Conservation (phyloP, 1,140 invertebrate species). For the Cylas formicarius region DNA sequence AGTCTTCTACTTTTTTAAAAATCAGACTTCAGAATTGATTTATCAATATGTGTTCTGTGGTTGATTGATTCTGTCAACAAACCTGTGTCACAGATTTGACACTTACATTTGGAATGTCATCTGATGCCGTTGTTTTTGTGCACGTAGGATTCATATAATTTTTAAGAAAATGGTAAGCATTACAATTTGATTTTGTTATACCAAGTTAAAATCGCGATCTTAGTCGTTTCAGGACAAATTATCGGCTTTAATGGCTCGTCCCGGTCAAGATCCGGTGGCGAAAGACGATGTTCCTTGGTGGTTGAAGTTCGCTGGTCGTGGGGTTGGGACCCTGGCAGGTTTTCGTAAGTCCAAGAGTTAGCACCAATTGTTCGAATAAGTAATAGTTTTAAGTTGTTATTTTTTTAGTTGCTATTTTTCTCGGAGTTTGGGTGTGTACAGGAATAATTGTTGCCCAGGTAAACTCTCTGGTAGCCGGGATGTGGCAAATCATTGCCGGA, state of each 20-base stretch:
- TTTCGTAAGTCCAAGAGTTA: conserved; percentile 52
- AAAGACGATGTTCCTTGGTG: conserved; percentile 82
- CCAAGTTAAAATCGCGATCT: conserved; percentile 36
- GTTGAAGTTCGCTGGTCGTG: conserved; percentile 78
- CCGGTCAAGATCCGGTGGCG: conserved; percentile 61
- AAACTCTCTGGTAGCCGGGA: conserved; percentile 68
- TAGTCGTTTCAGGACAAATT: conserved; percentile 74
- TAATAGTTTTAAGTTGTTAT: conserved; percentile 1
- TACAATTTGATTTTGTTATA: no score
- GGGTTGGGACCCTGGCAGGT: conserved; percentile 76
- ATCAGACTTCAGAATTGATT: no score
- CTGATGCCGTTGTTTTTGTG: no score
- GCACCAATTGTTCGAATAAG: neutral
- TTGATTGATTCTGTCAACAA: no score
- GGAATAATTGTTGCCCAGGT: conserved; percentile 58
- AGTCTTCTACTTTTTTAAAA: no score
- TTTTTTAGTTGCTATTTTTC: conserved; percentile 76
- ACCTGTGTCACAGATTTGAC: no score
- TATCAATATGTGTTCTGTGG: no score
- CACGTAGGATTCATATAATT: no score
- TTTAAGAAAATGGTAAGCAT: no score
- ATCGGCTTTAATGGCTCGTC: conserved; percentile 64
- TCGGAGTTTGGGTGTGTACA: conserved; percentile 74
- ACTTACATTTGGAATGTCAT: no score
- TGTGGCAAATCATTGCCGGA: conserved; percentile 83